Evolutionary conservation across 2,113 vertebrate genomes (phyloP), one percentile per base, ranked within the genome.

Genomic region (Dromiciops gliroides): DNA sequence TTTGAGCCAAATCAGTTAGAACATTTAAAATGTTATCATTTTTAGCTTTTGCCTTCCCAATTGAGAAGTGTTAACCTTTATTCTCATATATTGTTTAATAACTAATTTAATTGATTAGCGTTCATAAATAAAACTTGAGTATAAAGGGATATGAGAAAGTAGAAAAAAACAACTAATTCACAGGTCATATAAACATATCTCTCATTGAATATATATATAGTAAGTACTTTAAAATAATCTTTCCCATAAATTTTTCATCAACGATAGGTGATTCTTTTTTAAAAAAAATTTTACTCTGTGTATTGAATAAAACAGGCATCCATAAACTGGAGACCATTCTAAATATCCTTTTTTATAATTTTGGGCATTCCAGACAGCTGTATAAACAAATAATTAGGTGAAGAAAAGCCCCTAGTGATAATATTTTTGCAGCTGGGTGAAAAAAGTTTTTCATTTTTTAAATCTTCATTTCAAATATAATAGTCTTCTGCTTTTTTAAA

Each of bases 391-490:
- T 49, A 93, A 16, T 93, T 95, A 89, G 51, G 53, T 26, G 91
- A 95, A 51, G 25, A 4, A 94, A 48, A 92, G 48, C 26, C 25
- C 51, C 92, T 95, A n/a, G 31, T 51, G 7, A 37, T 94, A 90
- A 93, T 94, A 96, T 3, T 94, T 96, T 96, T 97, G 51, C 93
- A 93, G 44, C 91, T 93, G 37, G 50, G 37, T 93, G 89, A 94
- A 89, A 95, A 94, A 91, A 83, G 22, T 50, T 96, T 89, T 94
- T 75, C 90, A 50, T 94, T 97, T 97, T 95, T 89, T 95, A 97
- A 90, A 91, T 92, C 23, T 95, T 91, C 92, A 44, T 93, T 48
- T 92, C 50, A 51, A 93, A 48, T 90, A 19, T 56, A n/a, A 50
- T 90, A 90, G 48, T 93, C 52, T 94, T 93, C n/a, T 75, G 48